Evolutionary conservation across 2,113 vertebrate genomes (phyloP).

Genomic region (Camelus dromedarius): DNA sequence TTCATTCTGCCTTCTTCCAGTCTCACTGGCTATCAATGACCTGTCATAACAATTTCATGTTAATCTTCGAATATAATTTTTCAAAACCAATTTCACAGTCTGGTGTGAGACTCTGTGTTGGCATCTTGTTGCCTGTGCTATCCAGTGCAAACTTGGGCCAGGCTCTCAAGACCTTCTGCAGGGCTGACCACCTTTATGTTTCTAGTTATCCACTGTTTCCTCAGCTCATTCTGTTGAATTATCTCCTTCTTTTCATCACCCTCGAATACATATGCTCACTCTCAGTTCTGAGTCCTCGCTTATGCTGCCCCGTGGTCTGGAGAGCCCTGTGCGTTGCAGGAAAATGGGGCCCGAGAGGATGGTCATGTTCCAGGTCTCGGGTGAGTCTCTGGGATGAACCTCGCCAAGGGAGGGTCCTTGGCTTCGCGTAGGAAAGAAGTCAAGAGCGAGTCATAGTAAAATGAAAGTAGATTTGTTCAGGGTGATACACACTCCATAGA

Average conservation of each 20-base stretch:
- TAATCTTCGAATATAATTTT: not conserved
- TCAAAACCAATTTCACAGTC: not conserved
- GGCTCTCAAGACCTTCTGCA: not conserved
- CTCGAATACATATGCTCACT: fast-evolving
- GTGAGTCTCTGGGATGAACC: too few species aligned
- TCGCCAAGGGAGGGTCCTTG: too few species aligned
- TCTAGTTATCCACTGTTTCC: not conserved
- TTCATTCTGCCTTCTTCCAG: not conserved
- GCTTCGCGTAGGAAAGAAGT: too few species aligned
- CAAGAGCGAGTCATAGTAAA: too few species aligned
- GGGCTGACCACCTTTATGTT: not conserved
- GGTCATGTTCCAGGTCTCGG: too few species aligned
- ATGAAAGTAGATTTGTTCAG: too few species aligned
- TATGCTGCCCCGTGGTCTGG: fast-evolving
- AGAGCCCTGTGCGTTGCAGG: not conserved
- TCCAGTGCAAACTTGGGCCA: not conserved
- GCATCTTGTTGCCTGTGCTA: not conserved
- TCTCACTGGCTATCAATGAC: not conserved
- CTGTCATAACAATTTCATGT: not conserved
- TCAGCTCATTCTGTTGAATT: not conserved
- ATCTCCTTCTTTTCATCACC: not conserved
- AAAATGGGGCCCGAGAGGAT: too few species aligned
- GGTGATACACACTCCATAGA: too few species aligned
- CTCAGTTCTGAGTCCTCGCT: not conserved
- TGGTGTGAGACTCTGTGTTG: not conserved